Percentiles rank a stretch among this genome's conserved stretches.
These are phyloP conservation scores for Semnopithecus entellus DNA, from an alignment of 2,113 vertebrate genomes.

Conservation along the genomic window DNA sequence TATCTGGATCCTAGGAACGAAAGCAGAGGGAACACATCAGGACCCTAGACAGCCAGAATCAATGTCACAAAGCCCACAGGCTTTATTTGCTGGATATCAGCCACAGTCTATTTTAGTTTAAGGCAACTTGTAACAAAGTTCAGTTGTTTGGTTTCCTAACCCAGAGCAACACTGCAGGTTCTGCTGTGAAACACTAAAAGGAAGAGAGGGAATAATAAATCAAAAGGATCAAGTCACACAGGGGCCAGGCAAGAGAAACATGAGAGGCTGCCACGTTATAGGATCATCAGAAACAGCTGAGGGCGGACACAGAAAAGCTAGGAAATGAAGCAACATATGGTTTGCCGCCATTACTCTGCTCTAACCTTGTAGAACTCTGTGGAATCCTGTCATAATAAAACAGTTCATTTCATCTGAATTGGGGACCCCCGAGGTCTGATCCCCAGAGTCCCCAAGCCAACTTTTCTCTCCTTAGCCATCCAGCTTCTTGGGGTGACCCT, in stretches of 20 bases:
- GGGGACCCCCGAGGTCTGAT: not conserved
- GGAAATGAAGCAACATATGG: not conserved
- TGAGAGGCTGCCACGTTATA: not conserved
- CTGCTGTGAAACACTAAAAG: not conserved
- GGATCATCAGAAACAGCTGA: not conserved
- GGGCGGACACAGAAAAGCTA: not conserved
- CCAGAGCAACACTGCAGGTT: not conserved
- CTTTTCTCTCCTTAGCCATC: not conserved
- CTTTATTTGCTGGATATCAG: fast-evolving
- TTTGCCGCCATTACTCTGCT: not conserved
- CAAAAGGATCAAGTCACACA: not conserved
- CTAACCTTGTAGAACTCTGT: not conserved
- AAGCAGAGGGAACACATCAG: fast-evolving
- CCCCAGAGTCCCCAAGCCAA: not conserved
- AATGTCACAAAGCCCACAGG: not conserved
- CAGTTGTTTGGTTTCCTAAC: not conserved
- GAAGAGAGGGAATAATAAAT: not conserved
- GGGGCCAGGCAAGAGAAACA: not conserved
- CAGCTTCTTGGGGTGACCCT: too few relatives aligned
- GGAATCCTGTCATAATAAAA: not conserved
- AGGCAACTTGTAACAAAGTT: not conserved
- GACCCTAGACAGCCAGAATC: not conserved
- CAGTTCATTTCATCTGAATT: not conserved
- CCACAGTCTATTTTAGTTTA: not conserved
- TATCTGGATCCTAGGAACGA: not conserved